Conservation (phyloP, 2,797 vertebrate genomes). For the Sebastes steindachneri region DNA sequence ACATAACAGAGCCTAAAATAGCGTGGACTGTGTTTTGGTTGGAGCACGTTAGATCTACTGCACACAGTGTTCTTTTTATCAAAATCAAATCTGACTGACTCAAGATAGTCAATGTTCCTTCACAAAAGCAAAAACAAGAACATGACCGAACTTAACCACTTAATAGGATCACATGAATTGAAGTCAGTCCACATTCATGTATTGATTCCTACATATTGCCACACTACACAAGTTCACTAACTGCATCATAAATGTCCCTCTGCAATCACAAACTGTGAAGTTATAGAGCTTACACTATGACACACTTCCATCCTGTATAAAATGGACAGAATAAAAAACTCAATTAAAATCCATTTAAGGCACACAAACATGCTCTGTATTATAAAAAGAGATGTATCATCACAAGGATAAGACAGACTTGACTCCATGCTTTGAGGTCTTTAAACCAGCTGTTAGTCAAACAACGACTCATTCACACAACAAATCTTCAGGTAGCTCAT, state of each 20-base stretch:
- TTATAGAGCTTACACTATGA: too few relatives aligned
- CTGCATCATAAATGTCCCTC: neutral
- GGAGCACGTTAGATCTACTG: neutral
- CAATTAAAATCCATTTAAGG: neutral
- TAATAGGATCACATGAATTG: neutral
- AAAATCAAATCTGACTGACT: neutral
- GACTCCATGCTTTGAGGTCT: neutral
- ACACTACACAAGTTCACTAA: neutral
- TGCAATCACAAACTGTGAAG: neutral
- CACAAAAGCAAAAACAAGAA: neutral
- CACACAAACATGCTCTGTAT: neutral
- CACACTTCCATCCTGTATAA: neutral
- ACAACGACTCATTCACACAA: constrained; percentile 1
- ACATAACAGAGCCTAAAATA: constrained; percentile 38
- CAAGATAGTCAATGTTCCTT: neutral
- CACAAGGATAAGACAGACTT: neutral
- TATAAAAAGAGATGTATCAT: neutral
- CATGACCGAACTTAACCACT: neutral
- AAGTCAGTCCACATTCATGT: neutral
- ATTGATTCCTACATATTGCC: neutral
- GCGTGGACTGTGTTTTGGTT: constrained; percentile 32
- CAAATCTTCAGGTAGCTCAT: neutral
- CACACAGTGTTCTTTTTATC: neutral
- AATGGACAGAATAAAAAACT: neutral
- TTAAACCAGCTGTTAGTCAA: constrained; percentile 6